Percentiles rank a stretch among this genome's conserved stretches.
These are phyloP conservation scores for Numenius phaeopus DNA, from an alignment of 2,797 vertebrate species.

Conservation along the genomic window DNA sequence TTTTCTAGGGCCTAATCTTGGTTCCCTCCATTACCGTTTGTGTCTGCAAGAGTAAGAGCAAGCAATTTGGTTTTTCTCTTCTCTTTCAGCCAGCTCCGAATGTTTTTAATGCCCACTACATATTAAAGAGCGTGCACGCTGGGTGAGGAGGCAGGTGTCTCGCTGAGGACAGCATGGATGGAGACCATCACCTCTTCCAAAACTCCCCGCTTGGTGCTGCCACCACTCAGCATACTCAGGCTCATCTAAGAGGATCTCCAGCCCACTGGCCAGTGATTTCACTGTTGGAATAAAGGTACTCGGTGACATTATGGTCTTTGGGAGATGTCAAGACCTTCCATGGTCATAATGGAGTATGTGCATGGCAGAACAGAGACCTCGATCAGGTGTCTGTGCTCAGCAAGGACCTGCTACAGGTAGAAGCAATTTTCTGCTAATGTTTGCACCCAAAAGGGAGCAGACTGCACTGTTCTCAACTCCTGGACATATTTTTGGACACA, in stretches of 20 bases:
- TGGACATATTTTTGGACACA: not conserved
- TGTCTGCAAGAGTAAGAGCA: not conserved
- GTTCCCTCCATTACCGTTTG: not conserved
- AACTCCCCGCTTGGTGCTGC: not conserved
- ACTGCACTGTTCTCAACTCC: not conserved
- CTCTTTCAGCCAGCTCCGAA: not conserved
- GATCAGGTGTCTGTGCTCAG: not conserved
- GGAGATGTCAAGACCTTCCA: not conserved
- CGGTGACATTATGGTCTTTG: not conserved
- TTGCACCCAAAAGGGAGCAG: not conserved
- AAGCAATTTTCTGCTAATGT: not conserved
- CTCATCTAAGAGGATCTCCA: not conserved
- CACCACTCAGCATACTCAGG: not conserved
- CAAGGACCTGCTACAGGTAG: not conserved
- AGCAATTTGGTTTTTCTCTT: not conserved
- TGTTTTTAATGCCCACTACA: not conserved
- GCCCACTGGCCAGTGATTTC: not conserved
- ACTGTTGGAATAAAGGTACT: not conserved
- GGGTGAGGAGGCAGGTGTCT: not conserved
- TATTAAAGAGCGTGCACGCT: accelerated
- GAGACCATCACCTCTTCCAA: not conserved
- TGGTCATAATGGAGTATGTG: accelerated
- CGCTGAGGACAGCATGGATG: accelerated
- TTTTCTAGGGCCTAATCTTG: not conserved
- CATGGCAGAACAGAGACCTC: not conserved